phyloP scores from a whole-genome alignment of 2,113 vertebrate genomes.

The Siniperca knerii region DNA sequence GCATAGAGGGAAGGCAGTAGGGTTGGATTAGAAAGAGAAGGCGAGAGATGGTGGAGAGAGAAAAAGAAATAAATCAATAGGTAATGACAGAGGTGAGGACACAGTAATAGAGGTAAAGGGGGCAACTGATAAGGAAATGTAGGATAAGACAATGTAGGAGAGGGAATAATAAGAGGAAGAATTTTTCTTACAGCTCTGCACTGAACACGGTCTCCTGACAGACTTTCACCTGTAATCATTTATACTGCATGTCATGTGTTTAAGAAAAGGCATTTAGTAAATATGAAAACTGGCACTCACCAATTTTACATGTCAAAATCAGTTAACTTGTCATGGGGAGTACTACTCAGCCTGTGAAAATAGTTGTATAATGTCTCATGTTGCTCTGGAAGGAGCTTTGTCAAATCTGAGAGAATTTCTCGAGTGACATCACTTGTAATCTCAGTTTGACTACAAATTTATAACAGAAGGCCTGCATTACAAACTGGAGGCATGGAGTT shows the following conservation, averaged over 20 bases:
- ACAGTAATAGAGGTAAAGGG: constrained; percentile 16
- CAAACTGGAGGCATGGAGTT: background rate
- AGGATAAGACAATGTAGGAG: background rate
- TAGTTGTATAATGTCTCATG: background rate
- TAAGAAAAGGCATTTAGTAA: background rate
- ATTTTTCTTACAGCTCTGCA: background rate
- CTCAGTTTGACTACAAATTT: background rate
- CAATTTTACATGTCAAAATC: constrained; percentile 1
- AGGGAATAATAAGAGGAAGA: background rate
- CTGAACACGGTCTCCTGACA: constrained; percentile 5
- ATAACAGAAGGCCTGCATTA: background rate
- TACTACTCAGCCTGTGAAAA: too few species aligned
- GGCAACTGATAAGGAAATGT: constrained; percentile 3
- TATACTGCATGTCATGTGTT: background rate
- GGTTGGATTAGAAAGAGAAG: background rate
- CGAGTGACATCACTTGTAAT: background rate
- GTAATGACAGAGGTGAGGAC: constrained; percentile 9
- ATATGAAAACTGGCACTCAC: background rate
- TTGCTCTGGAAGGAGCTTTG: constrained; percentile 1
- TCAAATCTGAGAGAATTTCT: background rate
- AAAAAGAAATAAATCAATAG: constrained; percentile 33
- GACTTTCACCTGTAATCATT: background rate
- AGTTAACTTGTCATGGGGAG: background rate
- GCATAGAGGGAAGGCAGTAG: background rate
- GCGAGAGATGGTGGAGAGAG: constrained; percentile 6